Evolutionary conservation across 2,113 vertebrate genomes (phyloP).

Genomic region (Nestor notabilis): DNA sequence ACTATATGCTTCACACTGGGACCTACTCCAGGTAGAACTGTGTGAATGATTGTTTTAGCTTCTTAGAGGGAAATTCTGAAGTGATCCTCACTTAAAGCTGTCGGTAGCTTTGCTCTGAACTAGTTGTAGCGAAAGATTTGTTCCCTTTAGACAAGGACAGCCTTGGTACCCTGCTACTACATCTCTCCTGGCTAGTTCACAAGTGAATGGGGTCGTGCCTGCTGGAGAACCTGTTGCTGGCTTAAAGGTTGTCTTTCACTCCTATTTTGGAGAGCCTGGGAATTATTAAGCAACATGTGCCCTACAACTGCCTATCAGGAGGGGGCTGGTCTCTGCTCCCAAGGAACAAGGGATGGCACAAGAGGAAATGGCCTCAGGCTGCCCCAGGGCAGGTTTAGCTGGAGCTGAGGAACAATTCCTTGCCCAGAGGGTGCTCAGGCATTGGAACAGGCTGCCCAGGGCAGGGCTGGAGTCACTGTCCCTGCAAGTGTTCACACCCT

Average conservation of each 20-base stretch:
- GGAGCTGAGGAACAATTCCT: background rate
- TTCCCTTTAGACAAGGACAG: background rate
- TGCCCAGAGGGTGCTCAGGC: background rate
- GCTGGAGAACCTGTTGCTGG: background rate
- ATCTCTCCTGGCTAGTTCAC: background rate
- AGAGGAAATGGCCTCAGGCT: no score
- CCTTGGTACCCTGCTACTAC: background rate
- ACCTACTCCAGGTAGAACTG: background rate
- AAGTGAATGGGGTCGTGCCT: no score
- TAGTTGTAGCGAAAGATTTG: accelerated
- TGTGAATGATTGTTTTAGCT: background rate
- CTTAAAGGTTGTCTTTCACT: background rate
- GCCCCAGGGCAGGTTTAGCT: background rate
- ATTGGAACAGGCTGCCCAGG: background rate
- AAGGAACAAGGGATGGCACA: no score
- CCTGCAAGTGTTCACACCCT: background rate
- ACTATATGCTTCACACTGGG: background rate
- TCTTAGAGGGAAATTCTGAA: background rate
- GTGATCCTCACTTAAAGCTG: accelerated
- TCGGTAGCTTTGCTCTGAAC: background rate
- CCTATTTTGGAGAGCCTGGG: background rate
- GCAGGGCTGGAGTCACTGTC: background rate
- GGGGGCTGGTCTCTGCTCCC: no score
- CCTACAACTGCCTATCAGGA: background rate
- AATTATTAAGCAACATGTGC: accelerated